phyloP scores from a whole-genome alignment of 1,140 invertebrate species.

The Belonocnema kinseyi region DNA sequence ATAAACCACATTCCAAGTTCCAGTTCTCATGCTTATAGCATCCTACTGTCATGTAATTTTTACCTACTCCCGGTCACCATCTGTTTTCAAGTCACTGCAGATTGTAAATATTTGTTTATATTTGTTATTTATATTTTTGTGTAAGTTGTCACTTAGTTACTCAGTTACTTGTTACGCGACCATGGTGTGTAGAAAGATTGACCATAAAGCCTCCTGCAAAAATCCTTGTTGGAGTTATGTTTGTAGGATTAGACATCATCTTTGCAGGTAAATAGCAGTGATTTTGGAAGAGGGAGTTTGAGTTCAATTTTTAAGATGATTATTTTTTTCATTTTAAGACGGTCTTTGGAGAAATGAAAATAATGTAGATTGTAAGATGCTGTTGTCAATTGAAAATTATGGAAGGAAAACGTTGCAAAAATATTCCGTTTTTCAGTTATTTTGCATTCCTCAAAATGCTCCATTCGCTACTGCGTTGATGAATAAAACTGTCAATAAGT shows the following conservation, averaged over 20 bases:
- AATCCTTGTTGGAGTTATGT: constrained; percentile 14
- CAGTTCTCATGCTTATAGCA: constrained; percentile 57
- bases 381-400: too few species aligned
- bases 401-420: too few species aligned
- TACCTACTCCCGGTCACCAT: constrained; percentile 49
- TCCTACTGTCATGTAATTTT: constrained; percentile 57
- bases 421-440: too few species aligned
- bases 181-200: constrained; percentile 2
- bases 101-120: constrained; percentile 16
- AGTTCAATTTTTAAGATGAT: too few species aligned
- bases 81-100: constrained; percentile 20
- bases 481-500: too few species aligned
- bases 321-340: too few species aligned
- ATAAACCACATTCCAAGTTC: constrained; percentile 61
- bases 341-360: too few species aligned
- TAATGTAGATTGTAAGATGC: too few species aligned
- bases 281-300: background rate
- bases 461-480: too few species aligned
- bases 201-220: background rate
- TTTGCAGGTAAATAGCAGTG: constrained; percentile 18
- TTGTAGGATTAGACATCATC: constrained; percentile 23
- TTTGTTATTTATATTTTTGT: constrained; percentile 22
- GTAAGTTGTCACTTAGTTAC: background rate
- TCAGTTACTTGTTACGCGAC: background rate
- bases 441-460: too few species aligned